A percentile compares a stretch with the other conserved stretches of the same genome.
These are phyloP conservation scores for Macrosiphum euphorbiae DNA, from an alignment of 2,888 invertebrate species.

Conservation along the genomic window DNA sequence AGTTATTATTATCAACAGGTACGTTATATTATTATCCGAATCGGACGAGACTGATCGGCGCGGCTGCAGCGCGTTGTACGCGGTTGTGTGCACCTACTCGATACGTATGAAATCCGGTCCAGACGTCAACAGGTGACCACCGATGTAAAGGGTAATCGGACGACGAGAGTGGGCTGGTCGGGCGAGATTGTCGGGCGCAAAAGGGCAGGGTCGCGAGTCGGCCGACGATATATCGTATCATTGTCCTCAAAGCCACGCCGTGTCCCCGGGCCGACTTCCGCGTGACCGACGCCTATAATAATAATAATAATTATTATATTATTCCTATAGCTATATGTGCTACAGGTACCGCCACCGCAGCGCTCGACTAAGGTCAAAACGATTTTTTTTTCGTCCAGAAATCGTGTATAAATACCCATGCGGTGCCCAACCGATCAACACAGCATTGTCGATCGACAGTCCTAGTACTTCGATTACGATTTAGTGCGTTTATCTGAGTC, in stretches of 20 bases:
- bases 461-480: constrained; percentile 1
- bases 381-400: neutral
- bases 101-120: neutral
- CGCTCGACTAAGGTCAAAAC: constrained; percentile 37
- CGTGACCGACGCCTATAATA: constrained; percentile 19
- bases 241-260: neutral
- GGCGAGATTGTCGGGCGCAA: constrained; percentile 29
- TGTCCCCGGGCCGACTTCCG: constrained; percentile 34
- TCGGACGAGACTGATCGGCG: neutral
- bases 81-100: neutral
- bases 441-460: constrained; percentile 42
- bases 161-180: neutral
- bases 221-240: neutral
- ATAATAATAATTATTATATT: neutral
- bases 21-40: neutral
- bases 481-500: constrained; percentile 20
- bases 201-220: constrained; percentile 26
- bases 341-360: neutral
- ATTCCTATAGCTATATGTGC: neutral
- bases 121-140: neutral
- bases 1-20: too few relatives aligned
- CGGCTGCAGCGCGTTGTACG: neutral
- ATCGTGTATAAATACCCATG: constrained; percentile 46
- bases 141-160: neutral
- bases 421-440: neutral